phyloP scores from a whole-genome alignment of 2,113 vertebrate species.

The Strix aluco region DNA sequence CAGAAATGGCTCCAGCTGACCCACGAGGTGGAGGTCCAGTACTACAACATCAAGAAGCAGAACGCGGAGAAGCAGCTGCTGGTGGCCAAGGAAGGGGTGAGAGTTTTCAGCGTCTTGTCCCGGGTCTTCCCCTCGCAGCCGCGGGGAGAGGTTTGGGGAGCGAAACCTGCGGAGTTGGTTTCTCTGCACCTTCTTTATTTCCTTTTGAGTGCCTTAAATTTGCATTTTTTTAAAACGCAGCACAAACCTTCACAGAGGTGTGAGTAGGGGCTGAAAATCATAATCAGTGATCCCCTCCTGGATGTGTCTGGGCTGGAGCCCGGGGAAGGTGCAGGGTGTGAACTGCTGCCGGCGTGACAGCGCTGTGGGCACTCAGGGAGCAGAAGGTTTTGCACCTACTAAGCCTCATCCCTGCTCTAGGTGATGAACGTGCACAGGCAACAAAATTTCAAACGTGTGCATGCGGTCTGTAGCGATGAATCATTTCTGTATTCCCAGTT shows the following conservation, averaged over 20 bases:
- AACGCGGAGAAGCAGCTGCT: conserved; percentile 93
- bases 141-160: accelerated
- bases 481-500: neutral
- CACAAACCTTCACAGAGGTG: neutral
- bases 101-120: neutral
- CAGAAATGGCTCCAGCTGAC: conserved; percentile 99
- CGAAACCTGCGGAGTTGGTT: accelerated
- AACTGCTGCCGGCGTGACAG: neutral
- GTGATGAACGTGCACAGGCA: neutral
- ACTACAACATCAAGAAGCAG: conserved; percentile 98
- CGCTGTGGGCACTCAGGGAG: accelerated
- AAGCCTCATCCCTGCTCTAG: neutral
- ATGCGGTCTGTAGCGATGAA: accelerated
- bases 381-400: neutral
- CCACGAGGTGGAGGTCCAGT: conserved; percentile 96
- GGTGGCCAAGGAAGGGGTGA: conserved; percentile 96
- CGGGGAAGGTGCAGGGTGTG: neutral
- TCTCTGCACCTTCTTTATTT: neutral
- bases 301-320: neutral
- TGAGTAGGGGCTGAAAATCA: neutral
- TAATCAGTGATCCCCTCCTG: accelerated
- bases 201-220: neutral
- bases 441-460: accelerated
- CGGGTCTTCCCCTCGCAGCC: accelerated
- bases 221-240: neutral